Base-by-base conservation (phyloP, 1,140 invertebrate species). In the Sinella curviseta region DNA sequence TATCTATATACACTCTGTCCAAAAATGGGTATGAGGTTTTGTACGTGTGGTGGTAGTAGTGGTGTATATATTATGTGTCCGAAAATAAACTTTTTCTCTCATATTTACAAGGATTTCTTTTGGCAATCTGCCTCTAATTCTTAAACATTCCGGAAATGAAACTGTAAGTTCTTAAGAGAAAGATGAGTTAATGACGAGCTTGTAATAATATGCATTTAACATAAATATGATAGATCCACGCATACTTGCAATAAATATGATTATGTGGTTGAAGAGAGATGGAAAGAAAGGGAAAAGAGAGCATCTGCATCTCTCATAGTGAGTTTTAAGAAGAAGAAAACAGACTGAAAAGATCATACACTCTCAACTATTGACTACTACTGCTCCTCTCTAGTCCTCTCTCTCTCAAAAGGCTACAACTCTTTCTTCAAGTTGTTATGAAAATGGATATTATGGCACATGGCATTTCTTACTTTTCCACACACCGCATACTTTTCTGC, bases 31-130 rank as follows among this genome's bases (percentile, higher is more conserved):
- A 4, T 48, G 78, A 74, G 65, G n/a, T 48, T 48, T 48, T 12
- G 8, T 33, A 70, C 31, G 31, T 60, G 4, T 60, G 26, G 24
- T n/a, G n/a, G n/a, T n/a, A n/a, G n/a, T n/a, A n/a, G n/a, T n/a
- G n/a, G n/a, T n/a, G n/a, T 65, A 65, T 65, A 65, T 14, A 26
- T 65, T 65, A 65, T 74, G 17, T 14, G 28, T 75, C 73, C 57
- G 33, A 79, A 79, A 79, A 79, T 79, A 79, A 79, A 75, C 78
- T 65, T 48, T 70, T n/a, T n/a, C n/a, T n/a, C n/a, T 30, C 31
- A 70, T 70, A 70, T 70, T 70, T 70, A 24, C 31, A 36, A 31
- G 4, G 39, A n/a, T 79, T 78, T 70, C 35, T 79, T 76, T 75
- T 75, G 73, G 73, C 78, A 75, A 12, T n/a, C 16, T 65, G 73